phyloP scores from a whole-genome alignment of 1,140 invertebrate genomes.

The Pachypeltis micranthus region DNA sequence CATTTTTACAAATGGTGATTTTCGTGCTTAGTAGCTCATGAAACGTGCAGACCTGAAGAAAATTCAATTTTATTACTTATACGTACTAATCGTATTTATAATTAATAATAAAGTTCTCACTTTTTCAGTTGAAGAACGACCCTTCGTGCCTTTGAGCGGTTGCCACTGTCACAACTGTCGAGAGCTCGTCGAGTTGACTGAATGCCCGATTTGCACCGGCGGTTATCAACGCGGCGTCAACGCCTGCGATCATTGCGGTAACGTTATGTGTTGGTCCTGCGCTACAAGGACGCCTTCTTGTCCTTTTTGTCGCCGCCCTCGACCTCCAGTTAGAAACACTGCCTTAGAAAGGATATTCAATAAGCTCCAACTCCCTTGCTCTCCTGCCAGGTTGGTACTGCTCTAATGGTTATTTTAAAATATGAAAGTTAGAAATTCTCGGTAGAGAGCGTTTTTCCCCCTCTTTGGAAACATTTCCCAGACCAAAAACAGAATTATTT shows the following conservation, averaged over 20 bases:
- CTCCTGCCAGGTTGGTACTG: constrained; percentile 10
- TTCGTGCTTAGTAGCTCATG: too few species aligned
- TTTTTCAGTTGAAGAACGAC: constrained; percentile 10
- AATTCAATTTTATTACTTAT: too few species aligned
- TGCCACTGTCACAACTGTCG: constrained; percentile 17
- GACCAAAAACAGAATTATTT: too few species aligned
- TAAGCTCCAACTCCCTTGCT: constrained; percentile 19
- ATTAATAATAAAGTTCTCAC: too few species aligned
- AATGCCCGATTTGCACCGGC: constrained; percentile 18
- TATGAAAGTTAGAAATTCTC: too few species aligned
- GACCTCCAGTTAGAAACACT: constrained; percentile 11
- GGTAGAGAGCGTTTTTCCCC: too few species aligned
- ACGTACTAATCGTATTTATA: too few species aligned
- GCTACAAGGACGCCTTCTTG: constrained; percentile 15
- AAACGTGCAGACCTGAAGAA: too few species aligned
- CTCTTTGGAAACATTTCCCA: too few species aligned
- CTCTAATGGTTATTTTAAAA: too few species aligned
- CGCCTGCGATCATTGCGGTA: constrained; percentile 19
- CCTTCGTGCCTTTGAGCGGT: not conserved
- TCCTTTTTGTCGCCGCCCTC: constrained; percentile 15
- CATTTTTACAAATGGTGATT: too few species aligned
- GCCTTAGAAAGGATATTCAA: constrained; percentile 18
- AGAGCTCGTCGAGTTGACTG: constrained; percentile 17
- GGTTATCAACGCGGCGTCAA: constrained; percentile 16
- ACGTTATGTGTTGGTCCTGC: constrained; percentile 18